A percentile compares a stretch with the other conserved stretches of the same genome.
Evolutionary conservation across 2,888 invertebrate species (phyloP).

Genomic region (Trachelus tabidus): DNA sequence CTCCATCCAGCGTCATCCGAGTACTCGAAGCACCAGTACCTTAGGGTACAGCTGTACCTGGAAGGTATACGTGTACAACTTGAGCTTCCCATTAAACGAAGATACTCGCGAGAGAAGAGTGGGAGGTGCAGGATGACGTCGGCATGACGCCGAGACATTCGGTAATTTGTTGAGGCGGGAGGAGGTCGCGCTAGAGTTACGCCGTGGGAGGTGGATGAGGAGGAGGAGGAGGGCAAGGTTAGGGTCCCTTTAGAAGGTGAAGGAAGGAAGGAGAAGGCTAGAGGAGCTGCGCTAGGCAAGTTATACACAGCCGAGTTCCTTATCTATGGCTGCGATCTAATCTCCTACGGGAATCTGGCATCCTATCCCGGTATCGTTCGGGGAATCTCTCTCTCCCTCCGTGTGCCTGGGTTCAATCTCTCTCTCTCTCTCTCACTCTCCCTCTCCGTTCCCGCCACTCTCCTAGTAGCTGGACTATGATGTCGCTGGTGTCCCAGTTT

Average conservation of each 20-base stretch:
- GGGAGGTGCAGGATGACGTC: constrained; percentile 12
- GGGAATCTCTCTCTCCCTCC: constrained; percentile 47
- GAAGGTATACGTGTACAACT: neutral
- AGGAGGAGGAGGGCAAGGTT: constrained; percentile 4
- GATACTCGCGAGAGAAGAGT: neutral
- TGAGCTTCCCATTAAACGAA: neutral
- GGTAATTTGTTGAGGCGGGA: constrained; percentile 22
- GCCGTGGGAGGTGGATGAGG: neutral
- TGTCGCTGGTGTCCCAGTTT: constrained; percentile 54
- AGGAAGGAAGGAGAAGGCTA: constrained; percentile 20
- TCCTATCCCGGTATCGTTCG: constrained; percentile 60
- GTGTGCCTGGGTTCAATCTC: neutral
- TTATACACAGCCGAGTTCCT: constrained; percentile 48
- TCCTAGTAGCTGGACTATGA: neutral
- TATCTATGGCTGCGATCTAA: constrained; percentile 59
- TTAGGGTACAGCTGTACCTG: neutral
- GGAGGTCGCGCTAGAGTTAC: constrained; percentile 16
- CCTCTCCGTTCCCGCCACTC: constrained; percentile 25
- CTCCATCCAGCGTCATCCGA: neutral
- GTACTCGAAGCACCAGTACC: neutral
- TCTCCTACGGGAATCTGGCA: constrained; percentile 61
- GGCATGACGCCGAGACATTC: constrained; percentile 20
- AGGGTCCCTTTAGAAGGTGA: constrained; percentile 20
- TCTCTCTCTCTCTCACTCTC: constrained; percentile 13
- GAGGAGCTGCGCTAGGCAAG: neutral